These are phyloP conservation scores for Chrysochloris asiatica DNA, from an alignment of 2,113 vertebrate species.

Conservation along the genomic window DNA sequence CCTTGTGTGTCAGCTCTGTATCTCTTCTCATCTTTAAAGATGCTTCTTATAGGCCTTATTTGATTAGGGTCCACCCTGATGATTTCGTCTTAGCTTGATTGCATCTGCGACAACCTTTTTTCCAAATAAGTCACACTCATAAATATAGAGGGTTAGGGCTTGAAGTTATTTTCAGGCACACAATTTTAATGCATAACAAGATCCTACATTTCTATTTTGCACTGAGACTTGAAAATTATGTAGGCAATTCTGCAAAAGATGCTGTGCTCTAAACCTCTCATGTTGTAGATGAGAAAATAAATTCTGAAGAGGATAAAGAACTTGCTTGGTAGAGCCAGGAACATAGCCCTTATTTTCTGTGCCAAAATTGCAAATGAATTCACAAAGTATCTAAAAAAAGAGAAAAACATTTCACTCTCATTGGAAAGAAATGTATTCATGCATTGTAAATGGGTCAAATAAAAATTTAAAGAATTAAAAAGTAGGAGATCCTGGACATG, in stretches of 20 bases:
- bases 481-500: conserved; percentile 27
- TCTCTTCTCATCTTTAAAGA: not conserved
- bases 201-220: not conserved
- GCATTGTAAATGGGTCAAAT: not conserved
- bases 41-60: not conserved
- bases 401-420: conserved; percentile 12
- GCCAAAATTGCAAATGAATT: no score
- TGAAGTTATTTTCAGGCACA: not conserved
- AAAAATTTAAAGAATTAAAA: conserved; percentile 33
- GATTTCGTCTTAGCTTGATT: not conserved
- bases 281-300: conserved; percentile 32
- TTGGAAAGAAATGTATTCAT: conserved; percentile 34
- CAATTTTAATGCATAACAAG: not conserved
- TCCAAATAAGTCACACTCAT: not conserved
- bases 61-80: not conserved
- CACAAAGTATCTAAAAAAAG: conserved; percentile 35
- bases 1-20: not conserved
- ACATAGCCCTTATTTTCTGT: not conserved
- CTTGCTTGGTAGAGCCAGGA: not conserved
- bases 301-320: not conserved
- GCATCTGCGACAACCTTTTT: not conserved
- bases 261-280: not conserved
- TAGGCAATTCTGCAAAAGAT: not conserved
- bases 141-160: not conserved
- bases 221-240: not conserved